Evolutionary conservation across 2,888 invertebrate genomes (phyloP).

Genomic region (Palloptera scutellata): DNA sequence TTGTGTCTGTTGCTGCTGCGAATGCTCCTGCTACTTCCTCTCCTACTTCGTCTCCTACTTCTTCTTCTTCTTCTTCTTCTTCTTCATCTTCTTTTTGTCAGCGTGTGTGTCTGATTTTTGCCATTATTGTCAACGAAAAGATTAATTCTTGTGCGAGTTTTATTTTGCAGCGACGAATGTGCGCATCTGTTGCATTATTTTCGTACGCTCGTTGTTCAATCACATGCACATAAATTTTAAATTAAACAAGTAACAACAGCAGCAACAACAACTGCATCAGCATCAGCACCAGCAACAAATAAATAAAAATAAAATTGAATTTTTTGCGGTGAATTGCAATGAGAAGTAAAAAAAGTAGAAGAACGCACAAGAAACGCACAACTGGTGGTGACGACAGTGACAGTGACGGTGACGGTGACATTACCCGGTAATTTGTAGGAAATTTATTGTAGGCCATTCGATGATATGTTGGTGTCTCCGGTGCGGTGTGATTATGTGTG

Average conservation of each 20-base stretch:
- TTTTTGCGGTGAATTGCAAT: no score
- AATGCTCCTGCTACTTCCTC: not conserved
- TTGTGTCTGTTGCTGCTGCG: not conserved
- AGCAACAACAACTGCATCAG: not conserved
- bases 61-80: not conserved
- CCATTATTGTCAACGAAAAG: constrained; percentile 1
- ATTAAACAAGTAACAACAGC: not conserved
- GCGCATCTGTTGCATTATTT: constrained; percentile 1
- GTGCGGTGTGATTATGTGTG: not conserved
- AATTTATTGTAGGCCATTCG: not conserved
- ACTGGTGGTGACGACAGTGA: no score
- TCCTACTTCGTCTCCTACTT: not conserved
- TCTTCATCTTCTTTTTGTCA: not conserved
- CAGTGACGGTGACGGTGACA: not conserved
- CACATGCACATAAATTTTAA: not conserved
- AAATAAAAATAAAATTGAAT: not conserved
- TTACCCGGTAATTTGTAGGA: not conserved
- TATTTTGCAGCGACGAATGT: not conserved
- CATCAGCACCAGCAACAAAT: not conserved
- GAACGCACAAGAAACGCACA: no score
- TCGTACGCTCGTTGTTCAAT: not conserved
- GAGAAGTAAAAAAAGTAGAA: no score
- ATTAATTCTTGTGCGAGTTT: constrained; percentile 1
- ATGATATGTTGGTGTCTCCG: not conserved
- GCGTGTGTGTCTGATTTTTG: not conserved